Base-by-base conservation (phyloP, 2,113 vertebrate genomes). In the Oryzias woworae region DNA sequence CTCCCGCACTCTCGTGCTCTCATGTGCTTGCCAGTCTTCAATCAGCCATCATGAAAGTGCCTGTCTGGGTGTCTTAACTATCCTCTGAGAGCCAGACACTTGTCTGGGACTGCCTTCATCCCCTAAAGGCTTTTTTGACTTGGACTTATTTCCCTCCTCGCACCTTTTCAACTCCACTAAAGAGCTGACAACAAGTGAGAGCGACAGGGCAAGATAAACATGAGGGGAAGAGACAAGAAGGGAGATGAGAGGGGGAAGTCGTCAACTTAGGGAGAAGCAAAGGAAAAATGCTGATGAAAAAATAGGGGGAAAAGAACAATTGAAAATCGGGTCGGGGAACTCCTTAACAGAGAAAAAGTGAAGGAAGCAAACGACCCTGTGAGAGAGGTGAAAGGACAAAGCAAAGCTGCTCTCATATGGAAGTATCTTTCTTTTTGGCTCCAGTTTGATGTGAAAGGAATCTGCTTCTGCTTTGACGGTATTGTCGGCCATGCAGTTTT, bases 41-140 rank as follows among this genome's bases (percentile, higher is more conserved):
- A 91, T 92, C 90, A 92, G 86, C 71, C 82, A 79, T 89, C 88
- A 92, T 93, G 88, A 93, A 91, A 91, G 92, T 90, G 83, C 85
- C 85, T 86, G 87, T 84, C 88, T 85, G 82, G 62, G 66, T 73
- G 73, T 89, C 90, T 91, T 90, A 91, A 90, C 90, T 87, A 90
- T 91, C 88, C 90, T 91, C 85, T 81, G 82, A 86, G 85, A 89
- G 89, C 85, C 90, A 91, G 89, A 87, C 85, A 86, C 86, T 90
- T 90, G 90, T 92, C 90, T 90, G 77, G 71, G 73, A 71, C 80
- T 87, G 81, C 85, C 86, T 89, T 92, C 83, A 90, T 92, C 88
- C 85, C 89, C 86, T 88, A 83, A 89, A 90, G 90, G 88, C 86
- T 86, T 87, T 90, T 87, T 87, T 80, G 71, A 78, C 82, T 89